Base-by-base conservation (phyloP, 2,113 vertebrate genomes). In the Lophius piscatorius region DNA sequence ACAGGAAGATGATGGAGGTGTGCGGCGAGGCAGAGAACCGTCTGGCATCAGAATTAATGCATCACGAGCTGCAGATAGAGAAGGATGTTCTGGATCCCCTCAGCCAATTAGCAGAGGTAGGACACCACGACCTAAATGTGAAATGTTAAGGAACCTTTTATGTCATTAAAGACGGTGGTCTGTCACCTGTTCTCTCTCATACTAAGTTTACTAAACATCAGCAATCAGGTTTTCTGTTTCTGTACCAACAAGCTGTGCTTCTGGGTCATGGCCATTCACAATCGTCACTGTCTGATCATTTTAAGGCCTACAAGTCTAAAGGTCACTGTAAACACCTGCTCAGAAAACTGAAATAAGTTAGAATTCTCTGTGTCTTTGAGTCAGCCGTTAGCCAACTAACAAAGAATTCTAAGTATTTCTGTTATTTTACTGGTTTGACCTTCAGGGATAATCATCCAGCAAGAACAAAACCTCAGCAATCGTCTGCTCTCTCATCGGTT, bases 11-110 rank as follows among this genome's bases (percentile, higher is more conserved):
- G 93, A 94, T 99, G 86, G 95, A 96, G 69, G 92, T 95, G 0
- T 99, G 97, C 23, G 95, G 96, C 0, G 97, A 99, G 6, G 95
- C 94, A 0, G 96, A 98, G 87, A 97, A 93, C 16, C 93, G 93
- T 26, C 91, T 99, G 86, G 95, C 97, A 0, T 90, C 94, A 9
- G 97, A 99, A 51, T 89, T 99, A 40, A 95, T 96, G 65, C 94
- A 92, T 48, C 94, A 98, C 0, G 97, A 99, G 79, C 84, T 96
- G 13, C 94, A 98, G 76, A 90, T 99, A 0, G 97, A 99, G 78
- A 97, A 91, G 54, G 96, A 99, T 9, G 89, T 99, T n/a, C 63
- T 96, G 63, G 97, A 99, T 46, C 97, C 97, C 0, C 88, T 99
- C 35, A 95, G 81, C 35, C 80, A 91, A 26, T 87, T 99, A 9